Percentiles rank a stretch among this genome's conserved stretches.
Evolutionary conservation across 2,113 vertebrate species (phyloP).

Genomic region (Colaptes auratus): DNA sequence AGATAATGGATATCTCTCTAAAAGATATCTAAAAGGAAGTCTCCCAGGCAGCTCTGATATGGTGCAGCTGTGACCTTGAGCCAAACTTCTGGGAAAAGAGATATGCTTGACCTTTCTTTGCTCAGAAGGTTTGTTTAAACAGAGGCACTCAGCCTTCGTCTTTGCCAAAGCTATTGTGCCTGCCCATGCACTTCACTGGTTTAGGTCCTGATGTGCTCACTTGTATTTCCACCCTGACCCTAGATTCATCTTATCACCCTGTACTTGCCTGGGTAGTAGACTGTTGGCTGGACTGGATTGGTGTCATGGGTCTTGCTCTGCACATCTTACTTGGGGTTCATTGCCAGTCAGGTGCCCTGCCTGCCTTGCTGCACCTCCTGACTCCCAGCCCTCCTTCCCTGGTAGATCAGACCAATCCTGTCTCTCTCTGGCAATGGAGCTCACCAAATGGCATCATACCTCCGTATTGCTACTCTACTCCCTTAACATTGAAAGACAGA

Average conservation of each 20-base stretch:
- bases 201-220: not conserved
- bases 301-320: not conserved
- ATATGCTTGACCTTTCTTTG: not conserved
- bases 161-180: not conserved
- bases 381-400: rapidly evolving
- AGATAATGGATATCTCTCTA: not conserved
- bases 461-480: not conserved
- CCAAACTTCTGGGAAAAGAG: not conserved
- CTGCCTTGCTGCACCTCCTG: rapidly evolving
- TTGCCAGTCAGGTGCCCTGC: not conserved
- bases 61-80: not conserved
- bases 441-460: not conserved
- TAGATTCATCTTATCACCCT: rapidly evolving
- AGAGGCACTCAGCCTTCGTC: not conserved
- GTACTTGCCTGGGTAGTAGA: not conserved
- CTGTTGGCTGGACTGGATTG: not conserved
- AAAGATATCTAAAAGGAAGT: not conserved
- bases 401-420: not conserved
- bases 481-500: not conserved
- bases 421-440: not conserved
- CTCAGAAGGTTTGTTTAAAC: rapidly evolving
- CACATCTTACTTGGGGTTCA: not conserved
- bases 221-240: not conserved
- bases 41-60: not conserved
- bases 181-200: not conserved